Evolutionary conservation across 2,888 invertebrate species (phyloP), one percentile per base, ranked within the genome.

Genomic region (Drosophila stalkeri): DNA sequence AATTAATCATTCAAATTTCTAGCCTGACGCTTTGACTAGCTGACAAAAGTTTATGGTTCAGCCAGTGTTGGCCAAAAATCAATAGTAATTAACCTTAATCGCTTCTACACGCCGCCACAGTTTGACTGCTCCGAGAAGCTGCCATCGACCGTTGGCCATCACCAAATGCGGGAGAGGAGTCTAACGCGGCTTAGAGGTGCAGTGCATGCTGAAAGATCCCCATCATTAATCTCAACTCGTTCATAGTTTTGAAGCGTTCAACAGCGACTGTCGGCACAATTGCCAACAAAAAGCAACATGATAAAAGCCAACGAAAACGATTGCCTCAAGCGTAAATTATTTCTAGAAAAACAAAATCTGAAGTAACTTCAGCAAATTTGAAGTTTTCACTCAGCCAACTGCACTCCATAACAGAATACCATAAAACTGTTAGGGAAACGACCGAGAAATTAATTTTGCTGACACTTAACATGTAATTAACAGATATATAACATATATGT

Each of bases 81-180:
- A 84, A 84, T 84, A 84, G 86, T 84, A 86, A 86, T 85, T 85
- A 85, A 85, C 85, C 85, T 68, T 82, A 85, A 85, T 85, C 85
- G 85, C 71, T 52, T 46, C 23, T 52, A 62, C 57, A 37, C 54
- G 55, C 46, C 54, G 63, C 56, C 41, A 33, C 47, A 39, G 47
- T 35, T 39, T 11, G 31, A 12, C 55, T 37, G 16, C 72, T 52
- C 54, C 18, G 27, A 59, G 64, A 66, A 67, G 76, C 77, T 77
- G 70, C 54, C 66, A 64, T 16, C 14, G 41, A 55, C 39, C 65
- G 59, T 63, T 72, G 56, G 51, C 31, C 60, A 57, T 16, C 47
- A 47, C 3, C 51, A 8, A 33, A 69, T 64, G 64, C 69, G 56
- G 61, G 54, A 52, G 68, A 47, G 23, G 68, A 47, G 23, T 43